A percentile compares a stretch with the other conserved stretches of the same genome.
Evolutionary conservation across 2,797 vertebrate species (phyloP).

Genomic region (Anolis apletophallus): DNA sequence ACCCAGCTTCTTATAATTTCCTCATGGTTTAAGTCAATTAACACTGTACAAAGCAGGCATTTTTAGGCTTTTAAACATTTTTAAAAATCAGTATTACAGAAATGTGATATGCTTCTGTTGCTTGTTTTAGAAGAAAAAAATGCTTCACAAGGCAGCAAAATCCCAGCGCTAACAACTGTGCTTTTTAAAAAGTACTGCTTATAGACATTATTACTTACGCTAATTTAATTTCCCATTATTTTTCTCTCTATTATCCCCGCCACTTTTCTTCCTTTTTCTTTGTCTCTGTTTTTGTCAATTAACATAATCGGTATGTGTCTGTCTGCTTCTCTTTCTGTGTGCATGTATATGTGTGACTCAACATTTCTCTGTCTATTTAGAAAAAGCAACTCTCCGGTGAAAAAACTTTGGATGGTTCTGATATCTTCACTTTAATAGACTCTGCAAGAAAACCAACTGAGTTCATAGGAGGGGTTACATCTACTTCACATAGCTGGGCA

Average conservation of each 20-base stretch:
- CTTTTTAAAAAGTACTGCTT: constrained; percentile 74
- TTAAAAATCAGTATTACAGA: constrained; percentile 59
- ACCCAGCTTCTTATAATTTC: constrained; percentile 75
- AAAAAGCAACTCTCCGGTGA: constrained; percentile 88
- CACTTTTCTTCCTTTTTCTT: constrained; percentile 58
- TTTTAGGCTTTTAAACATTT: constrained; percentile 64
- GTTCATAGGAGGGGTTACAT: constrained; percentile 86
- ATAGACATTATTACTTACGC: constrained; percentile 70
- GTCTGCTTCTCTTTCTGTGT: constrained; percentile 22
- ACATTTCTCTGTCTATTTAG: constrained; percentile 85
- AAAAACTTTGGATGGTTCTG: constrained; percentile 86
- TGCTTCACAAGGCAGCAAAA: constrained; percentile 68
- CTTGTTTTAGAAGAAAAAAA: constrained; percentile 69
- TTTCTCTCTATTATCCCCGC: constrained; percentile 52
- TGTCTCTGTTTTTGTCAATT: constrained; percentile 64
- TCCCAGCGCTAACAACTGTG: constrained; percentile 72
- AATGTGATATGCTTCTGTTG: constrained; percentile 68
- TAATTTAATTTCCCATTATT: constrained; percentile 77
- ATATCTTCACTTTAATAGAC: constrained; percentile 86
- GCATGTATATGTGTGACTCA: constrained; percentile 73
- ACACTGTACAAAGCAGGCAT: constrained; percentile 63
- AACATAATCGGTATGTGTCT: constrained; percentile 41
- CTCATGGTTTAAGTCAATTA: constrained; percentile 67
- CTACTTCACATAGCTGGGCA: constrained; percentile 83
- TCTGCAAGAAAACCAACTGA: constrained; percentile 84